Conservation (phyloP, 2,888 invertebrate genomes). For the Hesperia comma region DNA sequence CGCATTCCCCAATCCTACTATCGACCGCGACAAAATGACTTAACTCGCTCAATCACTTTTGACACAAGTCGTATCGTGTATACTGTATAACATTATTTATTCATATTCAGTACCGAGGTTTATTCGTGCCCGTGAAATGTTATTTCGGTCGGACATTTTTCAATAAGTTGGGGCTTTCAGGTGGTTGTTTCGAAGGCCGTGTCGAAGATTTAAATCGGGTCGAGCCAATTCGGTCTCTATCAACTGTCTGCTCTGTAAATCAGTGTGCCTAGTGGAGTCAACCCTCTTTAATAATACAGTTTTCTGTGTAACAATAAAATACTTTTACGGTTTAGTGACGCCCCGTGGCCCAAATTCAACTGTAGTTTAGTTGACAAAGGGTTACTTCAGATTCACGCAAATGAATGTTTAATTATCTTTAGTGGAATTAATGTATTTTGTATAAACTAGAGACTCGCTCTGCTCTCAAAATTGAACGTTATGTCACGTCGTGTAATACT, state of each 20-base stretch:
- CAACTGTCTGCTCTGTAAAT: not conserved
- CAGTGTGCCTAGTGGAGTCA: not conserved
- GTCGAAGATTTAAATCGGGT: constrained; percentile 6
- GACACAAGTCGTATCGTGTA: not conserved
- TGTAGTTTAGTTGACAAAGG: too few species aligned
- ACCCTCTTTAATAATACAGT: not conserved
- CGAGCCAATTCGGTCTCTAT: not conserved
- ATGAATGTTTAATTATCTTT: too few species aligned
- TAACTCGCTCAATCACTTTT: not conserved
- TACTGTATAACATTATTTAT: not conserved
- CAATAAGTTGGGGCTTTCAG: not conserved
- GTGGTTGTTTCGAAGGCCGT: constrained; percentile 4
- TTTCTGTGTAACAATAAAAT: not conserved
- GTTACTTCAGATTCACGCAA: too few species aligned
- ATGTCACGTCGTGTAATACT: too few species aligned
- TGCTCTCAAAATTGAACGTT: too few species aligned
- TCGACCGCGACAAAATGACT: too few species aligned
- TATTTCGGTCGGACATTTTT: constrained; percentile 9
- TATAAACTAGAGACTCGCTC: too few species aligned
- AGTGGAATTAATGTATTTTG: too few species aligned
- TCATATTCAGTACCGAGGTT: not conserved
- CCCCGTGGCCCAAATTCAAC: too few species aligned
- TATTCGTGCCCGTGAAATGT: not conserved
- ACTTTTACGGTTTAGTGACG: not conserved
- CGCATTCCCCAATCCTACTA: too few species aligned